Evolutionary conservation across 64 coral and sea anemone species (phyloP).

Genomic region (Cladopsammia gracilis): DNA sequence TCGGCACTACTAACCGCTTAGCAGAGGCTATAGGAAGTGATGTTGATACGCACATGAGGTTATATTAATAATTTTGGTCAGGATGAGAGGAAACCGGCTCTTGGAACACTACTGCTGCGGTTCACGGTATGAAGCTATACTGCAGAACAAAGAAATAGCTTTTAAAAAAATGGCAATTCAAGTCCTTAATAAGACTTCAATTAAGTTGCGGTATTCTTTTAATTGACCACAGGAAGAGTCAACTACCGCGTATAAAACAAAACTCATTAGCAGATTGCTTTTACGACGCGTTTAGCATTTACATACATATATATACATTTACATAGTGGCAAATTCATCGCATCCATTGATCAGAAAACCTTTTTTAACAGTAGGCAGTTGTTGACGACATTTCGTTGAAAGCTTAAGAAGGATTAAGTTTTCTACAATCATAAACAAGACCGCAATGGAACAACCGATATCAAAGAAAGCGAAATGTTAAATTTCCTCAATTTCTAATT

Average conservation of each 20-base stretch:
- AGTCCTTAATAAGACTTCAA: not conserved
- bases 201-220: constrained; percentile 32
- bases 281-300: not conserved
- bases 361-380: not conserved
- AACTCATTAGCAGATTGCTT: not conserved
- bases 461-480: not conserved
- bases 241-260: not conserved
- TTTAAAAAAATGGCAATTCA: not conserved
- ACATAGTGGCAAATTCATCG: no score
- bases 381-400: not conserved
- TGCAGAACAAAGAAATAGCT: constrained; percentile 14
- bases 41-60: not conserved
- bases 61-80: not conserved
- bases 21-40: not conserved
- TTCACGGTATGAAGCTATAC: not conserved
- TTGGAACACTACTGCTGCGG: not conserved
- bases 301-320: no score
- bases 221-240: not conserved
- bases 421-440: not conserved
- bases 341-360: not conserved
- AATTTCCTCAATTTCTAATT: not conserved
- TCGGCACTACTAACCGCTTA: not conserved
- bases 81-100: constrained; percentile 6
- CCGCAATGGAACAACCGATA: not conserved
- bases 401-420: not conserved